Evolutionary conservation across 2,888 invertebrate genomes (phyloP), one percentile per base, ranked within the genome.

Genomic region (Dynastes maya): DNA sequence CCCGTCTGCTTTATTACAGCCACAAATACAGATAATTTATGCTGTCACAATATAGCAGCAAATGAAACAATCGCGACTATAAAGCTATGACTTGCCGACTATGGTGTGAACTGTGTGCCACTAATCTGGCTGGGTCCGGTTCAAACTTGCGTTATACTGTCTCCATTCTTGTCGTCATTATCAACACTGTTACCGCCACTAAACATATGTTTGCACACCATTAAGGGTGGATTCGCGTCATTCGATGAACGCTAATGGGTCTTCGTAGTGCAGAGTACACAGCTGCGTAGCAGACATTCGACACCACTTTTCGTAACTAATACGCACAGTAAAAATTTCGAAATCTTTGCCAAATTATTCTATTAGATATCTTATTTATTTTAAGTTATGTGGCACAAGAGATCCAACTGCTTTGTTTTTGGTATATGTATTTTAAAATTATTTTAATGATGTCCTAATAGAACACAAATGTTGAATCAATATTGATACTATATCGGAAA

Each of bases 131-230:
- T 49, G 49, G 55, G 53, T 76, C 76, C 40, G 40, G 72, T 72
- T 58, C 40, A 37, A 51, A 58, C 58, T 55, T 32, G 55, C 37
- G 71, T 71, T 71, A 58, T 37, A 32, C 51, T 53, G 55, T 51
- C 53, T 16, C 76, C 67, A 53, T 51, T 40, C 32, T 51, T 40
- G 29, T 58, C 72, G 58, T 58, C 67, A 45, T 49, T 72, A 72
- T 58, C 55, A 72, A 72, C 58, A 22, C 16, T 51, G 72, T 61
- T 72, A 72, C 80, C 78, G 79, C 74, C 76, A 80, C 74, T 68
- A 78, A 79, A 78, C 82, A 82, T 80, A 79, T 82, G 82, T 82
- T 82, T 81, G 78, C 80, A 68, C 76, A 76, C 71, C 71, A 80
- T 79, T 80, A 78, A 63, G 80, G 81, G 81, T 77, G 79, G 58